Evolutionary conservation across 2,888 invertebrate genomes (phyloP), one percentile per base, ranked within the genome.

Genomic region (Catocala nupta): DNA sequence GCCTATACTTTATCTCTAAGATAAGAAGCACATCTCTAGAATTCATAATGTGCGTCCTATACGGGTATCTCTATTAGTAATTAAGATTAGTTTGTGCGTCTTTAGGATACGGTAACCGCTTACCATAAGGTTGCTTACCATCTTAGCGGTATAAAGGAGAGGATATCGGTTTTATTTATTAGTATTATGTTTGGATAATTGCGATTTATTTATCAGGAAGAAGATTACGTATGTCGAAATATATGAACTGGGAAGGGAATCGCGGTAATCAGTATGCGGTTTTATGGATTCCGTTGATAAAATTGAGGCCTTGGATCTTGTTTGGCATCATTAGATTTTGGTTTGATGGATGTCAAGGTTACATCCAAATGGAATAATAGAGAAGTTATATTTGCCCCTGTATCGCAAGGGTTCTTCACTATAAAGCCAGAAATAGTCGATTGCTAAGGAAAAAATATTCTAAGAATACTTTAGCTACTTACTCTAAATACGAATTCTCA

Each of bases 11-110:
- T 77, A 75, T 76, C 73, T 69, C 60, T 42, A 66, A 77, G 86
- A 86, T 86, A 85, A 81, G 61, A 68, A 70, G 59, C 63, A 79
- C 80, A 77, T 75, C 71, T 75, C 71, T 70, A 74, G 85, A 82
- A 86, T 85, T 77, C 68, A 59, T 70, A 83, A 81, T 79, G 71
- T 63, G 73, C 64, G 63, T 69, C 68, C 62, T 73, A 78, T 71
- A 75, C 63, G 77, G 75, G 70, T 77, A 71, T 73, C 75, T 75
- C 55, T 61, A 68, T 67, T 70, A 73, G 66, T 69, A 70, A 74
- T 76, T 77, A 74, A 76, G 68, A 75, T 68, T 68, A 65, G 25
- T 3, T 25, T 25, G 25, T 25, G 25, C 25, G 25, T 25, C 25
- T 25, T 25, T 25, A 25, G 25, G 25, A 1, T 33, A 16, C 39